These are phyloP conservation scores for Anodontia alba DNA, from an alignment of 2,888 invertebrate species.

Conservation along the genomic window DNA sequence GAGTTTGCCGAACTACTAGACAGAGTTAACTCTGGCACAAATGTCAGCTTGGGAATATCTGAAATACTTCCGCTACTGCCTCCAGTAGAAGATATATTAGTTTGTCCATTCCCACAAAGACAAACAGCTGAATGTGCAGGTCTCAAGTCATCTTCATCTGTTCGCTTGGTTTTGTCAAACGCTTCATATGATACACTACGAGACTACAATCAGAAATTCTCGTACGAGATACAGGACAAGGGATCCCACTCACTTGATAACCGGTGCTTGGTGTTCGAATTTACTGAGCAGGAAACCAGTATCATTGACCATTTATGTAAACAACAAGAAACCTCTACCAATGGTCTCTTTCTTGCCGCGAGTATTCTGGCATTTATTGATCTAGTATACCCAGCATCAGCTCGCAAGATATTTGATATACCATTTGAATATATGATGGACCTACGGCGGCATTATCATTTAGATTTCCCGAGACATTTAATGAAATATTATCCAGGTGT, in stretches of 20 bases:
- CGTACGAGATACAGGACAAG: constrained; percentile 26
- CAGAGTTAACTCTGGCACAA: constrained; percentile 19
- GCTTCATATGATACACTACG: background rate
- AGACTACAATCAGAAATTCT: constrained; percentile 42
- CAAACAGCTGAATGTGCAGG: background rate
- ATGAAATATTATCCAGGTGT: constrained; percentile 46
- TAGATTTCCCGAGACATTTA: background rate
- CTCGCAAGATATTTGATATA: constrained; percentile 5
- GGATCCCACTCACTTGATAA: constrained; percentile 26
- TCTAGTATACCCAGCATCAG: constrained; percentile 32
- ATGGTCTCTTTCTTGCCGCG: constrained; percentile 41
- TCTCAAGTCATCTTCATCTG: background rate
- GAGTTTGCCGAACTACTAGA: constrained; percentile 55
- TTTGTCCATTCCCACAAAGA: background rate
- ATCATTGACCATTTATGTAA: constrained; percentile 28
- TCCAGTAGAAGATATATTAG: constrained; percentile 43
- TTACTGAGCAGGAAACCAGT: constrained; percentile 22
- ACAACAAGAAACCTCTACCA: constrained; percentile 8
- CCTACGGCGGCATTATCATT: constrained; percentile 27
- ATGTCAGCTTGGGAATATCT: background rate
- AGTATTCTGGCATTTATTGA: constrained; percentile 44
- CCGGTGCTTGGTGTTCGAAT: constrained; percentile 39
- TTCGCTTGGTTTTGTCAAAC: background rate
- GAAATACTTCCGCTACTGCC: constrained; percentile 45
- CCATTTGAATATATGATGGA: constrained; percentile 59